These are phyloP conservation scores for Malurus alboscapulatus DNA, from an alignment of 2,113 vertebrate genomes.

Conservation along the genomic window DNA sequence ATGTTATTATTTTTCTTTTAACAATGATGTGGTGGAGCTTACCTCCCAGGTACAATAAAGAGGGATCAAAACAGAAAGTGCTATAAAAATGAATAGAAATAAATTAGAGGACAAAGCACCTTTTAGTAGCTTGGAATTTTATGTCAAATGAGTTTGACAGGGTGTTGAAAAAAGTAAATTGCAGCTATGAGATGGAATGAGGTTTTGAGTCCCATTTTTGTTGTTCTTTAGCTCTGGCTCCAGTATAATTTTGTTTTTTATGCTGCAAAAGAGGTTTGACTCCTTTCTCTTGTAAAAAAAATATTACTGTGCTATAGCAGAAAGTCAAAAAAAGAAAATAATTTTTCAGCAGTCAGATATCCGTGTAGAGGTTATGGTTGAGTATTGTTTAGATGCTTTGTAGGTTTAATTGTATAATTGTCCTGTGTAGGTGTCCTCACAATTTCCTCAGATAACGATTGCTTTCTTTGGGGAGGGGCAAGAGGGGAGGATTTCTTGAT, in stretches of 20 bases:
- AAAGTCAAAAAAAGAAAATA: background rate
- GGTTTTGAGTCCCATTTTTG: background rate
- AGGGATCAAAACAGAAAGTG: background rate
- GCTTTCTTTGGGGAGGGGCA: background rate
- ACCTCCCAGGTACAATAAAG: background rate
- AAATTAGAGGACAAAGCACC: background rate
- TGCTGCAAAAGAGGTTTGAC: background rate
- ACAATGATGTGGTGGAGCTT: background rate
- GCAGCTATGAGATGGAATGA: slow-evolving; percentile 29
- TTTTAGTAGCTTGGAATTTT: slow-evolving; percentile 40
- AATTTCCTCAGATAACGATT: background rate
- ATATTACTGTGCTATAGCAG: background rate
- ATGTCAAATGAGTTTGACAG: slow-evolving; percentile 38
- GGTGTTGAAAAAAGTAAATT: slow-evolving; percentile 50
- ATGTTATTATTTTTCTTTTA: background rate
- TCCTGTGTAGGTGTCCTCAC: background rate
- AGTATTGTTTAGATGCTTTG: background rate
- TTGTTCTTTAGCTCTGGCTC: slow-evolving; percentile 45
- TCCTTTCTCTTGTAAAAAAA: slow-evolving; percentile 23
- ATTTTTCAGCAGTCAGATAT: background rate
- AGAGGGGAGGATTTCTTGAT: background rate
- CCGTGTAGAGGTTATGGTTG: background rate
- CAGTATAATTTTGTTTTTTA: slow-evolving; percentile 27
- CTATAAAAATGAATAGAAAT: background rate
- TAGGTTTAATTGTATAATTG: background rate